Evolutionary conservation across 2,797 vertebrate species (phyloP), one percentile per base, ranked within the genome.

Genomic region (Taenioides sp.): DNA sequence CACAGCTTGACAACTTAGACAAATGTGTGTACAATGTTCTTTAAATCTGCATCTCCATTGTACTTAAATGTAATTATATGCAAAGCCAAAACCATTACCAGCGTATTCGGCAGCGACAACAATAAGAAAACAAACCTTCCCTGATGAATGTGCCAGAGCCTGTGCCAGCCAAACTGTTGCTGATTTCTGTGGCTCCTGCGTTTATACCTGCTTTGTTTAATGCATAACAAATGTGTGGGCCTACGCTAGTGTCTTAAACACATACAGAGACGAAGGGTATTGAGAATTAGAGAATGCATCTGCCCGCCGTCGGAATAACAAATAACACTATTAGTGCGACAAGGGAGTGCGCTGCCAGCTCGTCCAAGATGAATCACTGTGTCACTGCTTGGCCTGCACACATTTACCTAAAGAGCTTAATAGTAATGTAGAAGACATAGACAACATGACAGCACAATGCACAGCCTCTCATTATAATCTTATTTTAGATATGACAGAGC

Each of bases 261-360:
- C 74, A 74, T 49, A 67, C 65, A 74, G 72, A 78, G 69, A 82
- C 76, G 81, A 82, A 76, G 76, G 73, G 73, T 78, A 80, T 60
- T 62, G 70, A 40, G 62, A 86, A 88, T 92, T 86, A 84, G 66
- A 82, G 75, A 82, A 88, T 84, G 85, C 84, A 79, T 88, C 88
- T 87, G 84, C 68, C 83, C 50, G 20, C 54, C 37, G 69, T 89
- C 83, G 84, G 79, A 85, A 87, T 88, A 90, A 90, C 85, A 89
- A 88, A 91, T 87, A 88, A 84, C 76, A 75, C 81, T 78, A 90
- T 88, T 87, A 88, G 81, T 64, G 75, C 82, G 78, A 84, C 76
- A 72, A 80, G 77, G 59, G 72, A 70, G 66, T 80, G 80, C 76
- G 83, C 82, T 87, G 84, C 78, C 78, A 80, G 83, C 74, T 85